These are phyloP conservation scores for Drosophila prolongata DNA, from an alignment of 2,888 invertebrate genomes.

Conservation along the genomic window DNA sequence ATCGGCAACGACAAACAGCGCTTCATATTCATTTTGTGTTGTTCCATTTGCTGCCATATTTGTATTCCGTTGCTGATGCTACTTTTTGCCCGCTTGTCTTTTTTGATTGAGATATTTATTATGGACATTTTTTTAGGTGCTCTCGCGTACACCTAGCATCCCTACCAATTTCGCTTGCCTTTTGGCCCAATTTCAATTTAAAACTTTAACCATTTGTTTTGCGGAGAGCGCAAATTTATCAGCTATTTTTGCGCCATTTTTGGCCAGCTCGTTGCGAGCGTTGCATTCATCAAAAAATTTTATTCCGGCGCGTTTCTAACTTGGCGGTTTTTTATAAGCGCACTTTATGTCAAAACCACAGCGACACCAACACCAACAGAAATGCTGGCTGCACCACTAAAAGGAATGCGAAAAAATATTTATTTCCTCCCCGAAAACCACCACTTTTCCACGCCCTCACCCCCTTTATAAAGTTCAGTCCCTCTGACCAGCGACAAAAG, in stretches of 20 bases:
- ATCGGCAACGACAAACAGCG: conserved; percentile 40
- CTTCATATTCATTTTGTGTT: conserved; percentile 73
- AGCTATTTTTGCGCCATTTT: conserved; percentile 69
- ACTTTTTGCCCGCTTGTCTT: conserved; percentile 60
- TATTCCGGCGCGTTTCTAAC: conserved; percentile 69
- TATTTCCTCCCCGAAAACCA: conserved; percentile 11
- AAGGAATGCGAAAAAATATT: conserved; percentile 60
- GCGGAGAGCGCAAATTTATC: conserved; percentile 66
- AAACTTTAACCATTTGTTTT: conserved; percentile 75
- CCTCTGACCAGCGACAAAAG: conserved; percentile 39
- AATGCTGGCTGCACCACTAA: conserved; percentile 45
- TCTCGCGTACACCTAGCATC: conserved; percentile 6
- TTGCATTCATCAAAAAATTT: conserved; percentile 75
- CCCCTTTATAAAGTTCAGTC: conserved; percentile 15
- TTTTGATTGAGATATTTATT: conserved; percentile 80
- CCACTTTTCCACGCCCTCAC: background rate
- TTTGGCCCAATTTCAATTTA: conserved; percentile 76
- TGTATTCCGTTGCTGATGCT: conserved; percentile 57
- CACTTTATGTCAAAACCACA: conserved; percentile 79
- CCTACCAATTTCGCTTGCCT: conserved; percentile 51
- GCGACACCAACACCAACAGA: conserved; percentile 53
- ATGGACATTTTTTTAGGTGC: conserved; percentile 55
- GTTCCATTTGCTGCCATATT: conserved; percentile 66
- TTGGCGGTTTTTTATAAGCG: conserved; percentile 75
- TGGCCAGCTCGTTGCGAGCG: conserved; percentile 45